A percentile compares a stretch with the other conserved stretches of the same genome.
Evolutionary conservation across 2,113 vertebrate genomes (phyloP).

Genomic region (Bufo bufo): DNA sequence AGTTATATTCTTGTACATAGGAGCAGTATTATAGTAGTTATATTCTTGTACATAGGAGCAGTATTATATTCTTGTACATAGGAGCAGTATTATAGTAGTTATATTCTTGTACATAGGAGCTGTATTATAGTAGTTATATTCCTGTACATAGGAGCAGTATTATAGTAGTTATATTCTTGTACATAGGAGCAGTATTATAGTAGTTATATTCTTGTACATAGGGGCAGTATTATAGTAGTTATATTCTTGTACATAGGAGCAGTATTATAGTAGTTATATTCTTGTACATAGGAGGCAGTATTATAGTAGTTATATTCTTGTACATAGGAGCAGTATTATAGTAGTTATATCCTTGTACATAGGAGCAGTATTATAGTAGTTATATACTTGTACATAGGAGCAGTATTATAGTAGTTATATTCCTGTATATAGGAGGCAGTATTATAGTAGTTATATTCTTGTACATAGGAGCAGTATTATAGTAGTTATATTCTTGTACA

Average conservation of each 20-base stretch:
- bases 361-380: not conserved
- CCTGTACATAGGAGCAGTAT: not conserved
- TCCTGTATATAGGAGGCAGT: not conserved
- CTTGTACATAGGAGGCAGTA: not conserved
- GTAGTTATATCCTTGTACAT: not conserved
- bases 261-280: conserved; percentile 2
- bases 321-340: not conserved
- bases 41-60: not conserved
- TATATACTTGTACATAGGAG: not conserved
- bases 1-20: not conserved
- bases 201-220: not conserved
- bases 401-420: conserved; percentile 1
- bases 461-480: too few species aligned
- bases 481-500: too few species aligned
- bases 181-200: not conserved
- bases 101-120: not conserved
- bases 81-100: not conserved
- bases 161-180: conserved; percentile 9
- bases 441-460: not conserved
- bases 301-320: conserved; percentile 8
- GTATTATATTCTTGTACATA: not conserved
- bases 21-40: not conserved
- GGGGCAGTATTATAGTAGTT: not conserved
- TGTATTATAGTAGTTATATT: conserved; percentile 1
- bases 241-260: not conserved